Conservation (phyloP, 2,888 invertebrate genomes). For the Drosophila flavopinicola region DNA sequence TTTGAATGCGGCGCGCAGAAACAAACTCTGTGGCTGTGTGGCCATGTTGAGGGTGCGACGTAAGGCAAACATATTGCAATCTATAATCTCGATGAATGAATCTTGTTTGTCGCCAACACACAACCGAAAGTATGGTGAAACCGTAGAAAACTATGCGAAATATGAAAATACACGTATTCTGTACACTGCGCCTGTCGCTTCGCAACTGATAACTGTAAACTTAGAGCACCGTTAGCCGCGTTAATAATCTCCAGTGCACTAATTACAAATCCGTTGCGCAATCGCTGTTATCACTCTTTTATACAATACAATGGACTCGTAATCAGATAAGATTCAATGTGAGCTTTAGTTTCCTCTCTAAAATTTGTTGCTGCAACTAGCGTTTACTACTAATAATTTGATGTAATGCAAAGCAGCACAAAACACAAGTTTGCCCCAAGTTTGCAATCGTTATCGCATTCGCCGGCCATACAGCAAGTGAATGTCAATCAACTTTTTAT, state of each 20-base stretch:
- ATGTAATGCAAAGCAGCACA: slow-evolving; percentile 11
- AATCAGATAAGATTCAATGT: slow-evolving; percentile 52
- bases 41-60: slow-evolving; percentile 55
- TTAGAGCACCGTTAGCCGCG: slow-evolving; percentile 44
- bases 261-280: slow-evolving; percentile 64
- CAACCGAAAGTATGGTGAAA: slow-evolving; percentile 1
- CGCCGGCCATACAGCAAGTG: slow-evolving; percentile 20
- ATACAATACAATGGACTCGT: slow-evolving; percentile 17
- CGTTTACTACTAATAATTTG: slow-evolving; percentile 17
- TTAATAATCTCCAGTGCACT: slow-evolving; percentile 31
- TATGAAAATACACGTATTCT: slow-evolving; percentile 17
- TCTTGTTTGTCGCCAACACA: not conserved
- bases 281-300: slow-evolving; percentile 57
- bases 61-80: slow-evolving; percentile 57
- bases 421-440: slow-evolving; percentile 29
- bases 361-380: slow-evolving; percentile 2
- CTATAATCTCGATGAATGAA: slow-evolving; percentile 42
- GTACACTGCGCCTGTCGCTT: slow-evolving; percentile 22
- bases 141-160: slow-evolving; percentile 8
- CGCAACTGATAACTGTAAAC: slow-evolving; percentile 58
- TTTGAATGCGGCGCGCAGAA: slow-evolving; percentile 41
- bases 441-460: slow-evolving; percentile 67
- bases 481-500: slow-evolving; percentile 35
- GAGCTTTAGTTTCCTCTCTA: slow-evolving; percentile 1
- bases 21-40: slow-evolving; percentile 23